phyloP scores from a whole-genome alignment of 2,888 invertebrate species.

The Sinohyriopsis cumingii region DNA sequence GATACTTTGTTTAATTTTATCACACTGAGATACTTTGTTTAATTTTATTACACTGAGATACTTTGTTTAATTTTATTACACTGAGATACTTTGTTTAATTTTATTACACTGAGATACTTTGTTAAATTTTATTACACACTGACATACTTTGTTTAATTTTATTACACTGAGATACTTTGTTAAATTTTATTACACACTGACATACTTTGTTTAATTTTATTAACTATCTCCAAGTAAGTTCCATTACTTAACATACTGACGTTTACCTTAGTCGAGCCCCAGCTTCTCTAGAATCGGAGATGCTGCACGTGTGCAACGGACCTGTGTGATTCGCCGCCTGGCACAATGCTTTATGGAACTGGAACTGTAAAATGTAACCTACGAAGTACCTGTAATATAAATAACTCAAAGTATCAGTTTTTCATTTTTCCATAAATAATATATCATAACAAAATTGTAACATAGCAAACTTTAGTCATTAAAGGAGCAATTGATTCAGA shows the following conservation, averaged over 20 bases:
- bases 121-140: no score
- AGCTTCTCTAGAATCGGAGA: conserved; percentile 88
- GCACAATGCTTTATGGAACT: conserved; percentile 89
- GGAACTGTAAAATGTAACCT: conserved; percentile 91
- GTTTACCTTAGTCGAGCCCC: conserved; percentile 85
- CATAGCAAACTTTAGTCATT: neutral
- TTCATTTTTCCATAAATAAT: neutral
- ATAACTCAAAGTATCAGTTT: no score
- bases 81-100: no score
- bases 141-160: no score
- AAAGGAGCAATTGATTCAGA: neutral
- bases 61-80: no score
- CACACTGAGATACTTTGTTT: no score
- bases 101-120: no score
- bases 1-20: no score
- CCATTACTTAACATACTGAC: neutral
- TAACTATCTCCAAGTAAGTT: neutral
- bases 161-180: no score
- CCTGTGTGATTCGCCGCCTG: conserved; percentile 82
- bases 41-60: no score
- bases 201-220: no score
- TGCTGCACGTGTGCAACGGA: conserved; percentile 90
- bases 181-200: no score
- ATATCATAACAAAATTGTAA: neutral
- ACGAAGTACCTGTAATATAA: conserved; percentile 85